These are phyloP conservation scores for Protodeltote pygarga DNA, from an alignment of 2,888 invertebrate species.

Conservation along the genomic window DNA sequence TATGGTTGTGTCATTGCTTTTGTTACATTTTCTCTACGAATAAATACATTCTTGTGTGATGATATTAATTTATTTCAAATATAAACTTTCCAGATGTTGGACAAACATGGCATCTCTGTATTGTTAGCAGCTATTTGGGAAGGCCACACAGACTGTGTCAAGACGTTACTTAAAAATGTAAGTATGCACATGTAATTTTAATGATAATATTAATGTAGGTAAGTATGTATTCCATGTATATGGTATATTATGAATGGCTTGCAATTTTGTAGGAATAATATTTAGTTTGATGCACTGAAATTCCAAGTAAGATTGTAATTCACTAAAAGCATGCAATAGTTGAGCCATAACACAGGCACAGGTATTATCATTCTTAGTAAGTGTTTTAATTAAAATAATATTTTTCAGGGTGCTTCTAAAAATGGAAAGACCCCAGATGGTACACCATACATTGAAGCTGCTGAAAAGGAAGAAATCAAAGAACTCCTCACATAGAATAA, in stretches of 20 bases:
- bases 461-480: constrained; percentile 97
- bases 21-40: no score
- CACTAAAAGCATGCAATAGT: no score
- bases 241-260: constrained; percentile 42
- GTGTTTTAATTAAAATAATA: no score
- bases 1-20: no score
- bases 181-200: no score
- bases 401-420: constrained; percentile 92
- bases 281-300: constrained; percentile 1
- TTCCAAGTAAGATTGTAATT: neutral
- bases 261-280: constrained; percentile 20
- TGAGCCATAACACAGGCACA: no score
- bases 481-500: constrained; percentile 86
- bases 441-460: constrained; percentile 94
- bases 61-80: no score
- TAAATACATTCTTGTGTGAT: no score
- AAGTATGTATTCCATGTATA: no score
- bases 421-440: constrained; percentile 95
- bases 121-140: constrained; percentile 98
- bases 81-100: constrained; percentile 90
- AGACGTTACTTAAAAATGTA: constrained; percentile 94
- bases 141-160: constrained; percentile 96
- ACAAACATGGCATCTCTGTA: constrained; percentile 98
- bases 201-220: no score
- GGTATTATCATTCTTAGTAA: no score